phyloP scores from a whole-genome alignment of 2,113 vertebrate species.

The Gymnogyps californianus region DNA sequence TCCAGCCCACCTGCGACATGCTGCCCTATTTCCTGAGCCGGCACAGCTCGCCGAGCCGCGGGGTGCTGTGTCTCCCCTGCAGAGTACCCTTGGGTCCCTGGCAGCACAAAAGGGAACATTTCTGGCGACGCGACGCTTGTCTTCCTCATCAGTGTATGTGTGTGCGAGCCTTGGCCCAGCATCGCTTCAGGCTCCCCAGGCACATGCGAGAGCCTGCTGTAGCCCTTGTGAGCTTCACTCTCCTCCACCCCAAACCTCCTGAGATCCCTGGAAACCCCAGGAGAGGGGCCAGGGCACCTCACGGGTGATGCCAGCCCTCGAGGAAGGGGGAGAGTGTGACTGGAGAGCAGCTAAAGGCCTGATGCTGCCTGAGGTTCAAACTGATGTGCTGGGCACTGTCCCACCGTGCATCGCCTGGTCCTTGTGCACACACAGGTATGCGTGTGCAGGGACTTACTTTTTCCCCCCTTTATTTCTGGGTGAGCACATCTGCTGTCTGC shows the following conservation, averaged over 20 bases:
- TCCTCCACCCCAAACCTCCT: background rate
- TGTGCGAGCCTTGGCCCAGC: background rate
- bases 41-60: background rate
- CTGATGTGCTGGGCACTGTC: background rate
- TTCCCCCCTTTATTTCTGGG: background rate
- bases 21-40: background rate
- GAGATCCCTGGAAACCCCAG: background rate
- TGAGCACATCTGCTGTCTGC: background rate
- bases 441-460: background rate
- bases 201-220: accelerated
- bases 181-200: background rate
- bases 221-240: background rate
- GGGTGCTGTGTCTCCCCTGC: background rate
- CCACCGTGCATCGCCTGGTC: accelerated
- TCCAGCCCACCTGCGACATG: background rate
- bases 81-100: too few relatives aligned
- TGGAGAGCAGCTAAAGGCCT: background rate
- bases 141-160: background rate
- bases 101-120: background rate
- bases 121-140: background rate
- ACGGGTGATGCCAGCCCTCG: accelerated
- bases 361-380: background rate
- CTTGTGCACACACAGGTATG: accelerated
- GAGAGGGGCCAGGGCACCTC: background rate
- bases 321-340: background rate